Evolutionary conservation across 1,140 invertebrate genomes (phyloP).

Genomic region (Leucophenga varia): DNA sequence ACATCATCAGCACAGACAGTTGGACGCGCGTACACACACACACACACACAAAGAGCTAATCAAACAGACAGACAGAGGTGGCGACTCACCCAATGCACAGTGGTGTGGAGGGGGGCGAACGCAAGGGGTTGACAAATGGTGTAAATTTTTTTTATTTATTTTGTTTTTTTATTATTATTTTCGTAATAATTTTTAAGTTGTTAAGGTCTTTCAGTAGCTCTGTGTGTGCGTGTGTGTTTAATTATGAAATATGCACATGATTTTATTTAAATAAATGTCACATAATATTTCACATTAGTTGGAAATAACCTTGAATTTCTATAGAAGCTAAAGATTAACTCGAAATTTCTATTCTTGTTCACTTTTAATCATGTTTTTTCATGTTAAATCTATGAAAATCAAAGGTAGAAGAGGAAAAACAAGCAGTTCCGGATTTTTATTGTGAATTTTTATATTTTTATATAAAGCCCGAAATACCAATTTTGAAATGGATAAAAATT

Average conservation of each 20-base stretch:
- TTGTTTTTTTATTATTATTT: constrained; percentile 19
- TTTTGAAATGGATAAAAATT: no score
- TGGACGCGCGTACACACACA: no score
- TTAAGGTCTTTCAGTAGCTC: constrained; percentile 34
- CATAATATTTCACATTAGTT: constrained; percentile 12
- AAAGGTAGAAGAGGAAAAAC: no score
- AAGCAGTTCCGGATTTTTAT: no score
- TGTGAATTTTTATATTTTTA: no score
- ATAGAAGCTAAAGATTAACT: no score
- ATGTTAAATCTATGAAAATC: no score
- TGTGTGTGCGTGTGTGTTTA: constrained; percentile 5
- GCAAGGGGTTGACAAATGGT: constrained; percentile 13
- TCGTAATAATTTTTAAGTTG: constrained; percentile 37
- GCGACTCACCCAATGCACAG: constrained; percentile 8
- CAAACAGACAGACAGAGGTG: constrained; percentile 1
- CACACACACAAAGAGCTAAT: constrained; percentile 3
- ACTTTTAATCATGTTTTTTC: no score
- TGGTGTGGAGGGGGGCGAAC: no score
- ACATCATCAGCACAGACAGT: no score
- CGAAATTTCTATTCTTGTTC: no score
- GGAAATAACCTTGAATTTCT: constrained; percentile 4
- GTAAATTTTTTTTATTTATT: constrained; percentile 28
- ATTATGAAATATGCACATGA: constrained; percentile 21
- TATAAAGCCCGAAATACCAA: no score
- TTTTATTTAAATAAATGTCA: constrained; percentile 19